Base-by-base conservation (phyloP, 2,113 vertebrate species). In the Tupaia chinensis region DNA sequence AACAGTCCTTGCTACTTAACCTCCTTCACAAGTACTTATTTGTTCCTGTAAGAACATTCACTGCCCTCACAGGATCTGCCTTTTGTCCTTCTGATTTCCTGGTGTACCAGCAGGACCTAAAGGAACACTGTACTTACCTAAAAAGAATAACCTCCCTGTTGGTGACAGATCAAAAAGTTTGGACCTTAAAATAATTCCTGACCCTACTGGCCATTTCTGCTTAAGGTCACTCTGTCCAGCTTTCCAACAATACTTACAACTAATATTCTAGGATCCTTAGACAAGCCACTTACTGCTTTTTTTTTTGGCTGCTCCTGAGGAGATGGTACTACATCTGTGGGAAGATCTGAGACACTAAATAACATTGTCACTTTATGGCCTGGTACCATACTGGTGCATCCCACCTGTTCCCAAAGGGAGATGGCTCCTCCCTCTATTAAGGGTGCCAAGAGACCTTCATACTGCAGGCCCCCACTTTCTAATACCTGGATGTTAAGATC, bases 1-100 rank as follows among this genome's bases (percentile, higher is more conserved):
- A 95, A 93, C 22, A 61, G 32, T 90, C 12, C 29, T 76, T 93
- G 94, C 78, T 80, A 94, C 84, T 73, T 74, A 87, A 79, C 54
- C 20, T 87, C 22, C 68, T 92, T 77, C 66, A 5, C 68, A 95
- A 81, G 54, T 54, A 73, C 74, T 89, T 87, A 34, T 68, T 96
- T 89, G 54, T 87, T 79, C 79, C 69, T 25, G 53, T 54, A 93
- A 76, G 15, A 79, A 58, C 8, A 54, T 54, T 44, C 15, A 66
- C 58, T 86, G 44, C 44, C 44, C 27, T 77, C 20, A 6, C 4
- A 60, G 77, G 60, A 63, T 16, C 56, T 70, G n/a, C 34, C 7
- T 94, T 93, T 54, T 79, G n/a, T 17, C 44, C 27, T 70, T 76
- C 17, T n/a, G 60, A 72, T 53, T 77, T 82, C 81, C 60, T 93